phyloP scores from a whole-genome alignment of 2,797 vertebrate species.

The Austrolebias charrua region DNA sequence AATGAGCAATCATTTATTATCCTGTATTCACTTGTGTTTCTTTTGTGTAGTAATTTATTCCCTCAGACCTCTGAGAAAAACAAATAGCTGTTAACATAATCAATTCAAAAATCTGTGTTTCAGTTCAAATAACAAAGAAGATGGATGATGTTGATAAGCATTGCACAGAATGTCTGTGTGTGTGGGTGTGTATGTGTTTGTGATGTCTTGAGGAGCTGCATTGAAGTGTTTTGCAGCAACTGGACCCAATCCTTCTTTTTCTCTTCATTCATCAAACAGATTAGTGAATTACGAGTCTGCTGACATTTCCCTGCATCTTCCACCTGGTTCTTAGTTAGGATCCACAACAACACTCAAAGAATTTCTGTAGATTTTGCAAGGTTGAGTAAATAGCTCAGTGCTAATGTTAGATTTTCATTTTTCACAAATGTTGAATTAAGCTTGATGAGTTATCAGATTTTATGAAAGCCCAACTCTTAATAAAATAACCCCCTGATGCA shows the following conservation, averaged over 20 bases:
- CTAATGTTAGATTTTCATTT: no score
- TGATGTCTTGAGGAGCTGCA: background rate
- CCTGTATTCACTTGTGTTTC: constrained; percentile 25
- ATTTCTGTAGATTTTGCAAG: no score
- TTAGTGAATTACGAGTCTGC: background rate
- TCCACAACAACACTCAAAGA: background rate
- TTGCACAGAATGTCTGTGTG: constrained; percentile 5
- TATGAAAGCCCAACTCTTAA: no score
- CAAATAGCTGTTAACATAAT: constrained; percentile 7
- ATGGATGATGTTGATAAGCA: background rate
- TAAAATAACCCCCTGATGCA: no score
- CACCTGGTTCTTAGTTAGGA: background rate
- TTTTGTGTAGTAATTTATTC: constrained; percentile 2
- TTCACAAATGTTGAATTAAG: no score
- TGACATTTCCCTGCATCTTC: background rate
- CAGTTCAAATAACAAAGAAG: constrained; percentile 7
- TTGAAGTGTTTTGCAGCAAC: background rate
- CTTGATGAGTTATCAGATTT: no score
- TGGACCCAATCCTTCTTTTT: background rate
- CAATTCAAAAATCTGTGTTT: constrained; percentile 3
- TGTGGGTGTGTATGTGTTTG: constrained; percentile 6
- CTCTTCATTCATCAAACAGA: background rate
- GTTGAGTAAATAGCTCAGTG: no score
- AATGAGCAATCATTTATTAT: constrained; percentile 30
- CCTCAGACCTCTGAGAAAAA: background rate